Evolutionary conservation across 2,113 vertebrate species (phyloP).

Genomic region (Natator depressus): DNA sequence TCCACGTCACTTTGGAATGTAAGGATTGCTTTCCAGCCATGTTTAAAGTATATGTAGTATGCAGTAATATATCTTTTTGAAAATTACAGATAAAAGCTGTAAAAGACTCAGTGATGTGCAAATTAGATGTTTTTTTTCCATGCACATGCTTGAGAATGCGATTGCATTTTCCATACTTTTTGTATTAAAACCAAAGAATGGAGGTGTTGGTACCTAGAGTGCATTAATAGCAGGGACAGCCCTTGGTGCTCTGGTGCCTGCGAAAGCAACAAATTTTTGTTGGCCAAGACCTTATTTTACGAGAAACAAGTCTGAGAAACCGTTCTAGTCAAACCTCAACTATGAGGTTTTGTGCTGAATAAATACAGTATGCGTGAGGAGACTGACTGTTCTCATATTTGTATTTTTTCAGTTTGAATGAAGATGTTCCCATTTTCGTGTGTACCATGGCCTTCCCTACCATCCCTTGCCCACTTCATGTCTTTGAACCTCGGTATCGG

Average conservation of each 20-base stretch:
- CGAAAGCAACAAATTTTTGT: neutral
- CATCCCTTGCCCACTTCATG: slow-evolving; percentile 91
- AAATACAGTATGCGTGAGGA: neutral
- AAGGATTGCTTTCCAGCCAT: neutral
- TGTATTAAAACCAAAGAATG: neutral
- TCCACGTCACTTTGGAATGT: neutral
- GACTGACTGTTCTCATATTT: neutral
- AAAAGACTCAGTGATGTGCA: neutral
- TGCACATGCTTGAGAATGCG: neutral
- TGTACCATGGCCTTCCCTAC: slow-evolving; percentile 96
- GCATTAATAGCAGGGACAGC: neutral
- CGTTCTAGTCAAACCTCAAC: accelerated
- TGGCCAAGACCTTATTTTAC: accelerated
- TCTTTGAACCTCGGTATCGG: slow-evolving; percentile 92
- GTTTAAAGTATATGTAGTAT: neutral
- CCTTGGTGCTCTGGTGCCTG: neutral
- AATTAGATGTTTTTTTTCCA: neutral
- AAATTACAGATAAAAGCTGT: neutral
- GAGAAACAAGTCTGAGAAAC: neutral
- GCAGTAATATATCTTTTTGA: neutral
- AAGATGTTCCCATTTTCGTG: slow-evolving; percentile 95
- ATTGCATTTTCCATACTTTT: neutral
- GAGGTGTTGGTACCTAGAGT: neutral
- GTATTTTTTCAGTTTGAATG: slow-evolving; percentile 84
- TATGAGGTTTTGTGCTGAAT: neutral